Evolutionary conservation across 2,113 vertebrate species (phyloP).

Genomic region (cat (Felis catus)): DNA sequence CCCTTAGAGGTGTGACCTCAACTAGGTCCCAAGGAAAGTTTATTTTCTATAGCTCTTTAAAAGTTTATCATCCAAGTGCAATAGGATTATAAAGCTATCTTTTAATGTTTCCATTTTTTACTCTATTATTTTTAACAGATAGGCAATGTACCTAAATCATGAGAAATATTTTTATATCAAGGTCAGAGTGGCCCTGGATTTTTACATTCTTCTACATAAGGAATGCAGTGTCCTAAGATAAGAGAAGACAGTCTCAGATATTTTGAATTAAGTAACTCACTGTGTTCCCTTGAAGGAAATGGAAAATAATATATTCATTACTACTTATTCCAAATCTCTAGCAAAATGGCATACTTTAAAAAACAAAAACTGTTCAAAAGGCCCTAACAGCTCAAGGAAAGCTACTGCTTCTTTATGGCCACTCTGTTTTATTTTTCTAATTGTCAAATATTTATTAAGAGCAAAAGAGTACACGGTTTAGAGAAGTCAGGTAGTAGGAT

Average conservation of each 20-base stretch:
- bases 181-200: conserved; percentile 64
- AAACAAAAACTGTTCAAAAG: conserved; percentile 32
- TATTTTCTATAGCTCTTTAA: conserved; percentile 30
- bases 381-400: conserved; percentile 14
- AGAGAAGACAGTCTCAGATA: conserved; percentile 45
- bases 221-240: conserved; percentile 60
- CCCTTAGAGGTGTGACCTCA: background rate
- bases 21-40: background rate
- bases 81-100: conserved; percentile 12
- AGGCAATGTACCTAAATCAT: conserved; percentile 34
- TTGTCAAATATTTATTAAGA: conserved; percentile 41
- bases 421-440: background rate
- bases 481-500: background rate
- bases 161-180: conserved; percentile 64
- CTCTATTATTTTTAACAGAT: conserved; percentile 60
- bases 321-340: conserved; percentile 50
- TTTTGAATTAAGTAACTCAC: conserved; percentile 57
- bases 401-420: background rate
- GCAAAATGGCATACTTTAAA: conserved; percentile 23
- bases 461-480: background rate
- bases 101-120: conserved; percentile 42
- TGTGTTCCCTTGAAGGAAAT: conserved; percentile 48
- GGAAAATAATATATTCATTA: conserved; percentile 53
- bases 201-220: conserved; percentile 65
- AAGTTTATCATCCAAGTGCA: conserved; percentile 1